Conservation (phyloP, 2,113 vertebrate genomes). For the Heterocephalus glaber region DNA sequence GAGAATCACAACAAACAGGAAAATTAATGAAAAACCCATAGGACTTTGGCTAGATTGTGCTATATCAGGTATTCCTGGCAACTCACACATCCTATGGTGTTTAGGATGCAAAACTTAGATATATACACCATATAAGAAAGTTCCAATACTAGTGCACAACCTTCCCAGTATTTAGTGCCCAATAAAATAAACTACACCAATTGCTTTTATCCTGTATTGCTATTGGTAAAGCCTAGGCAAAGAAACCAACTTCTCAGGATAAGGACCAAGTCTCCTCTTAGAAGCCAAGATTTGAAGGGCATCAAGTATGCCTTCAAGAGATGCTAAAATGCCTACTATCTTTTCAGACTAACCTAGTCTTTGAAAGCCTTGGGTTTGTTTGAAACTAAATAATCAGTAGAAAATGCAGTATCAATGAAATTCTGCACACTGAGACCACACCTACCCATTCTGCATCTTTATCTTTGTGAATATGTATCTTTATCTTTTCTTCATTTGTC, state of each 20-base stretch:
- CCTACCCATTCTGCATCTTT: not conserved
- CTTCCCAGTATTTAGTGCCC: not conserved
- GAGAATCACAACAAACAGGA: not conserved
- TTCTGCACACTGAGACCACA: not conserved
- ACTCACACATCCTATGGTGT: not conserved
- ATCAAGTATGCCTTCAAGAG: not conserved
- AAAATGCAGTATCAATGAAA: not conserved
- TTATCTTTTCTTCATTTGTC: not conserved
- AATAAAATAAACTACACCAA: not conserved
- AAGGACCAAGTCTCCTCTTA: not conserved
- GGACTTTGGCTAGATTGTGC: not conserved
- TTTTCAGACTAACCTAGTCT: constrained; percentile 1
- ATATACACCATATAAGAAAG: not conserved
- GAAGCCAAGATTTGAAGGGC: not conserved
- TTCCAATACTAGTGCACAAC: not conserved
- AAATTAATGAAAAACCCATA: not conserved
- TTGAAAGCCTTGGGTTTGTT: not conserved
- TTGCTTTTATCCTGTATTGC: not conserved
- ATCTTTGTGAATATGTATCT: not conserved
- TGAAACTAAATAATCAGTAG: not conserved
- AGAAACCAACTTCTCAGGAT: not conserved
- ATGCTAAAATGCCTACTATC: not conserved
- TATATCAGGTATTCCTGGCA: not conserved
- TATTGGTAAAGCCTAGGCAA: not conserved
- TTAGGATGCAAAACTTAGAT: not conserved